Conservation (phyloP, 2,113 vertebrate species). For the Sturnira hondurensis region DNA sequence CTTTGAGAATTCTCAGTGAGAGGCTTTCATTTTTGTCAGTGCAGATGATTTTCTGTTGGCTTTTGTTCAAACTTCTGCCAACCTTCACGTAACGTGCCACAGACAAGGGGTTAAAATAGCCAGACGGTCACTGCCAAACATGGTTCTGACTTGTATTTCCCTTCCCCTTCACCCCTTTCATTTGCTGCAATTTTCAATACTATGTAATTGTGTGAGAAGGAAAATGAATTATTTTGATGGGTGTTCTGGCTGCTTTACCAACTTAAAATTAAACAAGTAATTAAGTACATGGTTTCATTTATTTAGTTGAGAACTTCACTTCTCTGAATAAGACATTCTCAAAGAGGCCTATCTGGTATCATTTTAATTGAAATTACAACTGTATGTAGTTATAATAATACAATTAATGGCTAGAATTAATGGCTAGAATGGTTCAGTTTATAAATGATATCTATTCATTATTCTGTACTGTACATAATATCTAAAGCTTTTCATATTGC, state of each 20-base stretch:
- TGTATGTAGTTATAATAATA: not conserved
- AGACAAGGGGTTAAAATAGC: not conserved
- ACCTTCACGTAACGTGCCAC: not conserved
- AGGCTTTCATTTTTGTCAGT: constrained; percentile 23
- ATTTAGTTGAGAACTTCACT: not conserved
- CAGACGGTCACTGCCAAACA: not conserved
- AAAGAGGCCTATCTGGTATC: not conserved
- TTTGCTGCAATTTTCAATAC: not conserved
- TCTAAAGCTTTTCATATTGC: not conserved
- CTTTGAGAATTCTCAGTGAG: constrained; percentile 8
- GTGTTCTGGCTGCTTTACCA: not conserved
- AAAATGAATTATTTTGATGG: not conserved
- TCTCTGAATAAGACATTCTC: not conserved
- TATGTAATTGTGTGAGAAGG: not conserved
- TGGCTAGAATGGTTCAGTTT: not conserved
- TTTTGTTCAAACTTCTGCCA: constrained; percentile 36
- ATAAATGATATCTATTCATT: not conserved
- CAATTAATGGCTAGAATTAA: not conserved
- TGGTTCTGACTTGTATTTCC: not conserved
- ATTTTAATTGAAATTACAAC: not conserved
- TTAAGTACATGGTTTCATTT: not conserved
- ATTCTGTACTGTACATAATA: not conserved
- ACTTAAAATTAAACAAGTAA: not conserved
- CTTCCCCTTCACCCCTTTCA: not conserved
- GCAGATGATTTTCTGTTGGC: constrained; percentile 12